Conservation (phyloP, 2,797 vertebrate species). For the Chloroceryle inda region DNA sequence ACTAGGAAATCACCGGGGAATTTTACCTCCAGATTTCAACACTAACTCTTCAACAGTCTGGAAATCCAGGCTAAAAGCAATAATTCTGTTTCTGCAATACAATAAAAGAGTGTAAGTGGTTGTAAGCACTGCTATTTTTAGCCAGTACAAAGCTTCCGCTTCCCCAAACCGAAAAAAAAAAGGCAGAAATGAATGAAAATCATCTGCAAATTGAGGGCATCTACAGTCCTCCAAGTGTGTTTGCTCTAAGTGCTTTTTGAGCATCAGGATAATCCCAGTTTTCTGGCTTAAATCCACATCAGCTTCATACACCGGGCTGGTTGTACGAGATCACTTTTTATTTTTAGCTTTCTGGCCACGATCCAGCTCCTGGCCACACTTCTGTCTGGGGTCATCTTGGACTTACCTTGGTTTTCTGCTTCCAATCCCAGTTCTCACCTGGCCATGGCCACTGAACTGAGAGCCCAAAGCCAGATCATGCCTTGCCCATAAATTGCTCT, state of each 20-base stretch:
- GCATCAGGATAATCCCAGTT: background rate
- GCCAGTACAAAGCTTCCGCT: conserved; percentile 50
- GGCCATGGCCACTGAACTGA: background rate
- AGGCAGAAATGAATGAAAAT: background rate
- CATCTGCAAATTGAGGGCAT: background rate
- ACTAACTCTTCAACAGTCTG: background rate
- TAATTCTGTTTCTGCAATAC: background rate
- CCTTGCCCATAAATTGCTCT: background rate
- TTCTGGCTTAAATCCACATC: background rate
- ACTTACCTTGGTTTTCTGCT: background rate
- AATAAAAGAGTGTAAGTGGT: background rate
- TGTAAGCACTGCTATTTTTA: conserved; percentile 67
- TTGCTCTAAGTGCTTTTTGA: background rate
- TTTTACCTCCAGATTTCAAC: background rate
- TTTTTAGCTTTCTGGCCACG: background rate
- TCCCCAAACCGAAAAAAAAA: conserved; percentile 16
- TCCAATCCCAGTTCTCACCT: background rate
- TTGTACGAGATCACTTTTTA: background rate
- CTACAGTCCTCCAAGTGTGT: background rate
- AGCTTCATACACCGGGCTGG: background rate
- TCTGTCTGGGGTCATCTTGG: background rate
- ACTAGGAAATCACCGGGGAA: background rate
- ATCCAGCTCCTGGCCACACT: background rate
- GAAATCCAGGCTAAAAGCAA: conserved; percentile 11
- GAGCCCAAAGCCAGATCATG: background rate